These are phyloP conservation scores for Drosophila peninsularis DNA, from an alignment of 2,888 invertebrate genomes.

Conservation along the genomic window DNA sequence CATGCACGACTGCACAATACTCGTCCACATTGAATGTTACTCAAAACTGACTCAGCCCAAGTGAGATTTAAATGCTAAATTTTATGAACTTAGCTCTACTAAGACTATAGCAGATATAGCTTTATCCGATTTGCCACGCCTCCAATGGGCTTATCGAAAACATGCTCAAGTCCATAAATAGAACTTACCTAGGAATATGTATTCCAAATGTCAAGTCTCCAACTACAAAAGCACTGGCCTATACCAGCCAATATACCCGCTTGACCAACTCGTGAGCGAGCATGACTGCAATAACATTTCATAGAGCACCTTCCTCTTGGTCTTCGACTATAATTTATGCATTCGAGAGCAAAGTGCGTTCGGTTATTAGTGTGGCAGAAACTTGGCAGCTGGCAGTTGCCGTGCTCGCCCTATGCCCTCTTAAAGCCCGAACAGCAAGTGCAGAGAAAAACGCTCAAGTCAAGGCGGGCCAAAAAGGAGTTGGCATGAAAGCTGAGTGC, in stretches of 20 bases:
- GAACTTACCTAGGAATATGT: background rate
- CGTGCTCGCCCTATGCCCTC: background rate
- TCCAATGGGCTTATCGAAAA: background rate
- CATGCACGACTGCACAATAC: background rate
- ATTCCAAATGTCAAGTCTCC: background rate
- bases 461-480: background rate
- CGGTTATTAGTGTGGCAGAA: conserved; percentile 14
- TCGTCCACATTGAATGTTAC: background rate
- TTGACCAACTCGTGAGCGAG: background rate
- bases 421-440: background rate
- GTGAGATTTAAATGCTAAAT: background rate
- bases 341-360: conserved; percentile 23
- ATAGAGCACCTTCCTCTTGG: conserved; percentile 2
- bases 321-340: conserved; percentile 27
- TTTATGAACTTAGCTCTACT: background rate
- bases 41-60: too few species aligned
- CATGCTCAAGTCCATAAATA: too few species aligned
- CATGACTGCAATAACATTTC: conserved; percentile 12
- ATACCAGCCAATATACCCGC: background rate
- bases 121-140: background rate
- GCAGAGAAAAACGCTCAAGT: background rate
- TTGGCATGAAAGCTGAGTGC: background rate
- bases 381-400: background rate
- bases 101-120: background rate
- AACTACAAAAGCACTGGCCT: too few species aligned